These are phyloP conservation scores for Arctia plantaginis DNA, from an alignment of 2,888 invertebrate species.

Conservation along the genomic window DNA sequence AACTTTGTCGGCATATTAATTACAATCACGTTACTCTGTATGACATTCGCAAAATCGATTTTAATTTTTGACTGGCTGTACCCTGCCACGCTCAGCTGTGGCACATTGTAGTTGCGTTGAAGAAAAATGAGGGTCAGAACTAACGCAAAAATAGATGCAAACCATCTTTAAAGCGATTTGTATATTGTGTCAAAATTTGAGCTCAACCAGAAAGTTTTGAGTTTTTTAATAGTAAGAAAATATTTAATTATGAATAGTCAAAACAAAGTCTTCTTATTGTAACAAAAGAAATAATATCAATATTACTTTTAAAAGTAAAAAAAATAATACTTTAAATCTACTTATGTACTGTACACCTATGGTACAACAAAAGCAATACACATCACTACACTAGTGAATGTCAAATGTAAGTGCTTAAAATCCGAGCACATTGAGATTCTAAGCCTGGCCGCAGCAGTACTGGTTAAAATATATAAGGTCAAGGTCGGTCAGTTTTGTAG, in stretches of 20 bases:
- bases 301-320: conserved; percentile 2
- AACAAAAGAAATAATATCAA: background rate
- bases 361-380: background rate
- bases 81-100: background rate
- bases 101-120: background rate
- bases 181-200: background rate
- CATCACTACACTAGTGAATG: background rate
- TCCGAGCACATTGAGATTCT: background rate
- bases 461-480: background rate
- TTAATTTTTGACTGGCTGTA: background rate
- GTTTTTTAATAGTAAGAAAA: background rate
- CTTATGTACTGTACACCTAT: background rate
- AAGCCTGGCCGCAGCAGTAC: background rate
- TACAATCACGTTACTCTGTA: background rate
- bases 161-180: background rate
- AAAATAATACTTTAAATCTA: background rate
- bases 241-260: background rate
- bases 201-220: background rate
- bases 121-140: background rate
- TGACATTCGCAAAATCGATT: background rate
- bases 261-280: background rate
- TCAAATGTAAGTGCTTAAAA: conserved; percentile 7
- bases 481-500: background rate
- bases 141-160: background rate
- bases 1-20: background rate